phyloP scores from a whole-genome alignment of 2,888 invertebrate genomes.

The Acleris emargana region DNA sequence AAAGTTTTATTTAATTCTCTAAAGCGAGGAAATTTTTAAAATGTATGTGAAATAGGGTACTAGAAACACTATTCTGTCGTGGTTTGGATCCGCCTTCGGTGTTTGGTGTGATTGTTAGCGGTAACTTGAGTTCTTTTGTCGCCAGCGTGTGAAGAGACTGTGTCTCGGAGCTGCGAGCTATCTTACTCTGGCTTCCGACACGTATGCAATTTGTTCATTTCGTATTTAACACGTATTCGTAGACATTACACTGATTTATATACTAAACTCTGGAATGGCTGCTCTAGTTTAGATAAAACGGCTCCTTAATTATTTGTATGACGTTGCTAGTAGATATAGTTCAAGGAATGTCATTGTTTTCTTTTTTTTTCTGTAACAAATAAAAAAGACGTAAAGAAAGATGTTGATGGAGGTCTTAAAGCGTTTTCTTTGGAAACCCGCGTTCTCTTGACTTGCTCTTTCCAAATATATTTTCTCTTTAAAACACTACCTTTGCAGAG shows the following conservation, averaged over 20 bases:
- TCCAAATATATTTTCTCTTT: neutral
- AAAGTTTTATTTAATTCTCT: too few relatives aligned
- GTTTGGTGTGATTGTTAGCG: constrained; percentile 4
- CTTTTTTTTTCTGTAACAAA: too few relatives aligned
- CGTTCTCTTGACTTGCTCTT: neutral
- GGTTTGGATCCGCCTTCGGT: constrained; percentile 3
- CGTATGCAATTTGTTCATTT: constrained; percentile 74
- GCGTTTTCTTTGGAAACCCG: too few relatives aligned
- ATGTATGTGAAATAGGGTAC: neutral
- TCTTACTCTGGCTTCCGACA: constrained; percentile 73
- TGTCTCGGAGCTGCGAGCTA: constrained; percentile 70
- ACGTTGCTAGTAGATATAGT: too few relatives aligned
- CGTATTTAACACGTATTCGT: constrained; percentile 59
- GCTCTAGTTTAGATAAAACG: neutral
- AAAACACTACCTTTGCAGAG: neutral
- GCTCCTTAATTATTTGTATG: too few relatives aligned
- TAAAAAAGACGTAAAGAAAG: too few relatives aligned
- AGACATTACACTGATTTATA: constrained; percentile 2
- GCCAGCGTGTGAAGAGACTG: constrained; percentile 77
- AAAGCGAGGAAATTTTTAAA: too few relatives aligned
- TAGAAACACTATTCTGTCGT: neutral
- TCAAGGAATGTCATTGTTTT: too few relatives aligned
- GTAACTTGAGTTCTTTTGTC: constrained; percentile 62
- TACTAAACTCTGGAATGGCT: neutral
- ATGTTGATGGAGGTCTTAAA: too few relatives aligned